These are phyloP conservation scores for Pedetes capensis DNA, from an alignment of 2,113 vertebrate genomes.

Conservation along the genomic window DNA sequence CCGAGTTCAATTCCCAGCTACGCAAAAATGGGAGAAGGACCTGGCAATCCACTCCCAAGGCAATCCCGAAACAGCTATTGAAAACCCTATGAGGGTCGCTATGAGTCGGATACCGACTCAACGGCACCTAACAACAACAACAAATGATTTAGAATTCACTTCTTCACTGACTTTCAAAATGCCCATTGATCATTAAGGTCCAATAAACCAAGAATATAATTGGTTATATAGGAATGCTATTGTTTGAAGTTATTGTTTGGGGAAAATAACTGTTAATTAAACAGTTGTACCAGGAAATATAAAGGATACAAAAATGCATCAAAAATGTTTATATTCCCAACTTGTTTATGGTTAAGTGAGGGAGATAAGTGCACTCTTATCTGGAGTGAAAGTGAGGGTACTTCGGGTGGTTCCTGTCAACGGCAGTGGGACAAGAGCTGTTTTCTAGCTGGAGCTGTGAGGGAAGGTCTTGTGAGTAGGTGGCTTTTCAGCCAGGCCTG, in stretches of 20 bases:
- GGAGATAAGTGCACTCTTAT: neutral
- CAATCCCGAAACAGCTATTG: no score
- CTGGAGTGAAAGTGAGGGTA: neutral
- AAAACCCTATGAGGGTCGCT: no score
- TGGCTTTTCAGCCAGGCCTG: neutral
- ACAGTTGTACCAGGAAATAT: neutral
- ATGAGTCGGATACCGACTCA: no score
- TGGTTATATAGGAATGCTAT: neutral
- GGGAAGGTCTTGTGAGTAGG: neutral
- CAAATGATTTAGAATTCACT: neutral
- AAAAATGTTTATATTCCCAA: neutral
- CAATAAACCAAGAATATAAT: neutral
- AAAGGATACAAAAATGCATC: neutral
- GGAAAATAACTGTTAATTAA: neutral
- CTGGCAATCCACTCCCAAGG: no score
- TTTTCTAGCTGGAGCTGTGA: neutral
- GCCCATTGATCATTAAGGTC: neutral
- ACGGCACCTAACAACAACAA: no score
- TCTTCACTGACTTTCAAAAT: neutral
- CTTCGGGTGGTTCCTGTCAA: neutral
- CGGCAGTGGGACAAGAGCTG: neutral
- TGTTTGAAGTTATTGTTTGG: constrained; percentile 29
- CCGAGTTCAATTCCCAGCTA: no score
- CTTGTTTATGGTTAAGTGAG: neutral
- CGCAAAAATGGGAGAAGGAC: no score